phyloP scores from a whole-genome alignment of 2,888 invertebrate genomes.

The Phania funesta region DNA sequence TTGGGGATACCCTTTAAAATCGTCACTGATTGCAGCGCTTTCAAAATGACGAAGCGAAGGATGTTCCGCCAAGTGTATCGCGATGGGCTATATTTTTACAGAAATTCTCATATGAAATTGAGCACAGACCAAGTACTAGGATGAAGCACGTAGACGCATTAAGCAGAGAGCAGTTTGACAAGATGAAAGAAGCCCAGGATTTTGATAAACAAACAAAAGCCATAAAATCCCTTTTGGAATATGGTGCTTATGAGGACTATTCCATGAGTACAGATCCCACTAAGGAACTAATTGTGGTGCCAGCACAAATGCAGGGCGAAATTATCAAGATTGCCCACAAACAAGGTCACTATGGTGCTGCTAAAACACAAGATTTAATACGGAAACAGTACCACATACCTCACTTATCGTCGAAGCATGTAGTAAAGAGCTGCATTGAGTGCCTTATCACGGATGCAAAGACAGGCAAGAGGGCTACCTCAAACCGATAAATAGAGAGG shows the following conservation, averaged over 20 bases:
- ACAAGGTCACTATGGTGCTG: no score
- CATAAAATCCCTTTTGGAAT: no score
- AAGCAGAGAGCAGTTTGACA: constrained; percentile 60
- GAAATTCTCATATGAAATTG: constrained; percentile 64
- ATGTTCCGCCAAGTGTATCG: constrained; percentile 70
- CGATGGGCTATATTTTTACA: constrained; percentile 67
- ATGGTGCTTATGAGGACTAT: constrained; percentile 37
- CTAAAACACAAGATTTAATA: no score
- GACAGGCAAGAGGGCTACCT: constrained; percentile 23
- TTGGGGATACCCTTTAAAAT: no score
- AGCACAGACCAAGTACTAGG: no score
- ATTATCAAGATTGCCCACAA: no score
- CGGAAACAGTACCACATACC: no score
- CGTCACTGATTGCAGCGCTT: no score
- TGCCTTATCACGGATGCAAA: no score
- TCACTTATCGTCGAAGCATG: background rate
- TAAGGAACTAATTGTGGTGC: no score
- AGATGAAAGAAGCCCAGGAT: constrained; percentile 25
- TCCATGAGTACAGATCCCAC: constrained; percentile 37
- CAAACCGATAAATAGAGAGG: constrained; percentile 5
- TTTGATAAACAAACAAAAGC: constrained; percentile 28
- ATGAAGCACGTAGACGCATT: constrained; percentile 50
- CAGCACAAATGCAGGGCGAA: no score
- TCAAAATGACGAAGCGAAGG: constrained; percentile 72
- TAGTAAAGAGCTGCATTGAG: background rate